Evolutionary conservation across 2,113 vertebrate genomes (phyloP), one percentile per base, ranked within the genome.

Genomic region (Theropithecus gelada): DNA sequence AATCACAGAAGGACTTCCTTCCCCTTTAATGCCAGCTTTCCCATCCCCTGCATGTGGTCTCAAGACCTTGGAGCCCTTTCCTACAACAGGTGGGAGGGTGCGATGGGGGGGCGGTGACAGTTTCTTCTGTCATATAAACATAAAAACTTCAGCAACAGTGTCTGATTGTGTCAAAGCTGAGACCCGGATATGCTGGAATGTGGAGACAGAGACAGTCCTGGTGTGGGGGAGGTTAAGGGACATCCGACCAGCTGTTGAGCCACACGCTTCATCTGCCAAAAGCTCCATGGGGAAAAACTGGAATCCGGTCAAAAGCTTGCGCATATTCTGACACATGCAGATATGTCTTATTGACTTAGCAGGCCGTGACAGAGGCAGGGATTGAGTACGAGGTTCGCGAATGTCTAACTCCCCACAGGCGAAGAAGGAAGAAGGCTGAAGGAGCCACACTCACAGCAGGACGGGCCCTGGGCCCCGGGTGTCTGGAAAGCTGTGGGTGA

Each of bases 361-460:
- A 22, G 45, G 27, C 8, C 17, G 4, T 17, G 30, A 13, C 11
- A 87, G 59, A 82, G 10, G 8, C 8, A 20, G 6, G 32, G n/a
- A 30, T 25, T 3, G 1, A 61, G n/a, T 32, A 8, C 4, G 18
- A 8, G 27, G 12, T 64, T 8, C 4, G 43, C 6, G 6, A n/a
- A 38, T 78, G 59, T 8, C 12, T 43, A 38, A 2, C 8, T 8
- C 30, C 22, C 2, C 45, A 6, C 48, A 13, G 35, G 52, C 5
- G 4, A 27, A 55, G 35, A 55, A 70, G 17, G 45, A 80, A 17
- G 13, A 52, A 38, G 6, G 32, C 8, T 80, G 25, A 38, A 40
- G 30, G 43, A 27, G 25, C 12, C 16, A 64, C 13, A 13, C 48
- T 22, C 13, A 2, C 23, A 45, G 81, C 6, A 45, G 43, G 18